Evolutionary conservation across 2,113 vertebrate genomes (phyloP).

Genomic region (Mesitornis unicolor): DNA sequence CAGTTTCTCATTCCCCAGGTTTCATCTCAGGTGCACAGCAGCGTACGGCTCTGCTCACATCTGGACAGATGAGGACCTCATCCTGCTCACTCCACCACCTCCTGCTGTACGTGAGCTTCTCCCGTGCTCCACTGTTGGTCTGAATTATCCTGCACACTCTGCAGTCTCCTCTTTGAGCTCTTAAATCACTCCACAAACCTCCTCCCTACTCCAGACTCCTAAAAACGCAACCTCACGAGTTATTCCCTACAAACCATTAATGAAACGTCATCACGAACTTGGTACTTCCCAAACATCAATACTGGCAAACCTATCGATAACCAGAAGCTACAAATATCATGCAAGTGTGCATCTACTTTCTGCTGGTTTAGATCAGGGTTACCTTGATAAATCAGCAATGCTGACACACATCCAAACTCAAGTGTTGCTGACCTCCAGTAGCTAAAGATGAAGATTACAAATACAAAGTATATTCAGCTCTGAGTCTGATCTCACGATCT

Average conservation of each 20-base stretch:
- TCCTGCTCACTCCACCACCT: not conserved
- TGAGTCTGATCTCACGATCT: not conserved
- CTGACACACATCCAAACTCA: not conserved
- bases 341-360: not conserved
- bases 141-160: not conserved
- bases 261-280: not conserved
- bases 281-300: accelerated
- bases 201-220: not conserved
- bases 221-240: not conserved
- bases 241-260: not conserved
- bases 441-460: not conserved
- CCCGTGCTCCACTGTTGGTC: not conserved
- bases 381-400: not conserved
- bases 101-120: not conserved
- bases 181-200: not conserved
- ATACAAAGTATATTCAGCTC: not conserved
- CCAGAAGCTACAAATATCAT: not conserved
- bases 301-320: not conserved
- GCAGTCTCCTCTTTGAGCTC: not conserved
- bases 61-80: not conserved
- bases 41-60: not conserved
- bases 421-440: not conserved
- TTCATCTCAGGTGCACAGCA: not conserved
- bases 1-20: not conserved
- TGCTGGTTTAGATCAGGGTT: not conserved